A percentile compares a stretch with the other conserved stretches of the same genome.
Conservation (phyloP, 2,113 vertebrate genomes). For the Labeo catla region DNA sequence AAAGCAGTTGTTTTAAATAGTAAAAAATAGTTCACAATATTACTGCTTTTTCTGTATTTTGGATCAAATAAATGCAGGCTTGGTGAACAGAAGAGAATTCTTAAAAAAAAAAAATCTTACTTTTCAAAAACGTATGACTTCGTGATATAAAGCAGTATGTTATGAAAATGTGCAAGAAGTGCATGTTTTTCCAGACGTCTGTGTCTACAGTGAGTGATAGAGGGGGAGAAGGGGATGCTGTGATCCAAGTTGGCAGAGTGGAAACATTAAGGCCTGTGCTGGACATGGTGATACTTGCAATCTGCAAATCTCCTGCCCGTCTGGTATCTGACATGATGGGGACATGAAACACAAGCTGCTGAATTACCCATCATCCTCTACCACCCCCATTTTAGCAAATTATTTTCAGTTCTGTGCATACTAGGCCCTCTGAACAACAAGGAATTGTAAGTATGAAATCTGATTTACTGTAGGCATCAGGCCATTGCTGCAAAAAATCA, state of each 20-base stretch:
- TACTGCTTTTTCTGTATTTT: no score
- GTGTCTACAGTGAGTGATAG: background rate
- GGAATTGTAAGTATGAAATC: background rate
- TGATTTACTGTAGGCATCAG: background rate
- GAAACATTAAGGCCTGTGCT: conserved; percentile 1
- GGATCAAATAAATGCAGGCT: no score
- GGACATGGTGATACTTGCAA: conserved; percentile 11
- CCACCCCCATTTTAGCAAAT: background rate
- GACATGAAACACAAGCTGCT: conserved; percentile 30
- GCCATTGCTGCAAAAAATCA: background rate
- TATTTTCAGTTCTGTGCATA: background rate
- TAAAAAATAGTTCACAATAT: no score
- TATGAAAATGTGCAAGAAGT: background rate
- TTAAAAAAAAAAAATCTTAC: background rate
- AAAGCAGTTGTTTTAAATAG: no score
- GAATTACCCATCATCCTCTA: conserved; percentile 7
- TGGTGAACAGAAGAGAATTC: no score
- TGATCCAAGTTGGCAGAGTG: conserved; percentile 6
- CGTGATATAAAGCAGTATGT: background rate
- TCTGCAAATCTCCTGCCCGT: conserved; percentile 20
- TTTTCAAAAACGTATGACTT: background rate
- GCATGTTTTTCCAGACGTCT: background rate
- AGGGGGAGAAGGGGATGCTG: background rate
- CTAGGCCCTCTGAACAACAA: background rate
- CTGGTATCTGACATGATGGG: background rate